These are phyloP conservation scores for Colossoma macropomum DNA, from an alignment of 2,113 vertebrate species.

Conservation along the genomic window DNA sequence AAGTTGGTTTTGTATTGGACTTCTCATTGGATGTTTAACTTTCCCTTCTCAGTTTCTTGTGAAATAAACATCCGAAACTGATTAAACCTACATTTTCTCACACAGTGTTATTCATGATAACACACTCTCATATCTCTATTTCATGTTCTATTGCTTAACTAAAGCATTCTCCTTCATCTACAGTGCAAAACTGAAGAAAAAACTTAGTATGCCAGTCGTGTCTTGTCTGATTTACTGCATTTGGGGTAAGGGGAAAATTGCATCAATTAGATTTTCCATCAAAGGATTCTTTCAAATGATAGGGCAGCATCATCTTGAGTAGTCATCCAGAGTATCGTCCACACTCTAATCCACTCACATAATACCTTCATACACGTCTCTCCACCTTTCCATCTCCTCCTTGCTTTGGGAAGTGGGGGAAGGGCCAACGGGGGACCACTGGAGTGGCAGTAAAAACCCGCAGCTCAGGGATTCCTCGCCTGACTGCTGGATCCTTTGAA, in stretches of 20 bases:
- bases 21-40: too few relatives aligned
- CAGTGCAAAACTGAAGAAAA: neutral
- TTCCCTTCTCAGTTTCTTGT: too few relatives aligned
- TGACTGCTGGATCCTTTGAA: conserved; percentile 72
- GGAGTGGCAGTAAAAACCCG: conserved; percentile 66
- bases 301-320: conserved; percentile 41
- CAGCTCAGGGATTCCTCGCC: conserved; percentile 69
- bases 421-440: neutral
- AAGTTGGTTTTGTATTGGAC: too few relatives aligned
- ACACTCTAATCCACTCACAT: neutral
- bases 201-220: neutral
- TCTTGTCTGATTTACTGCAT: neutral
- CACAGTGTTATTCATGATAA: too few relatives aligned
- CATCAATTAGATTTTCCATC: neutral
- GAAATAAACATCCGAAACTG: too few relatives aligned
- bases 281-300: neutral
- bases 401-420: neutral
- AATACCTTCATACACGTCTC: neutral
- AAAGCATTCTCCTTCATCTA: neutral
- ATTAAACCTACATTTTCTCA: too few relatives aligned
- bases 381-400: neutral
- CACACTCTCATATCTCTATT: too few relatives aligned
- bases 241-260: neutral
- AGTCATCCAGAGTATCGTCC: neutral
- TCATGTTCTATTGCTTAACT: too few relatives aligned